phyloP scores from a whole-genome alignment of 1,140 invertebrate species.

The Cotesia typhae region DNA sequence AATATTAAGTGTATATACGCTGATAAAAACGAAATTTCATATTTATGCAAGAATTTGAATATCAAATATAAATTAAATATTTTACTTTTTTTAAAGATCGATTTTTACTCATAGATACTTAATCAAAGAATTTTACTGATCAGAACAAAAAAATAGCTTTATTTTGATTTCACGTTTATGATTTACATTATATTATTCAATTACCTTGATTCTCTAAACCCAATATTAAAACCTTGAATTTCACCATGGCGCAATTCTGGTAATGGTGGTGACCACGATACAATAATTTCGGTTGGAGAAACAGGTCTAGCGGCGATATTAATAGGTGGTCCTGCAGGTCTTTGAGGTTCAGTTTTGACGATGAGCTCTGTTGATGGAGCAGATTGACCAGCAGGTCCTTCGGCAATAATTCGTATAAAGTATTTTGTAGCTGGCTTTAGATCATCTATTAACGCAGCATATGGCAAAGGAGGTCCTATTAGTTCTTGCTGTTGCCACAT shows the following conservation, averaged over 20 bases:
- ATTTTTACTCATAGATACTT: too few relatives aligned
- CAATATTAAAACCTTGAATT: conserved; percentile 73
- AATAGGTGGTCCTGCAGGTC: conserved; percentile 78
- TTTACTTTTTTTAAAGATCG: too few relatives aligned
- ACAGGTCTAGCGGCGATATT: conserved; percentile 76
- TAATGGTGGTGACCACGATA: conserved; percentile 79
- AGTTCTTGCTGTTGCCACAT: conserved; percentile 76
- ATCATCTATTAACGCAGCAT: conserved; percentile 73
- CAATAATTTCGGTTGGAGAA: conserved; percentile 78
- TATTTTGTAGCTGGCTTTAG: conserved; percentile 83
- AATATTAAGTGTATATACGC: too few relatives aligned
- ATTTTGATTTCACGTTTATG: not conserved
- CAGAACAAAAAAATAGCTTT: not conserved
- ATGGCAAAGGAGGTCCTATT: conserved; percentile 69
- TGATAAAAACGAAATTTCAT: too few relatives aligned
- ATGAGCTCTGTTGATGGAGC: conserved; percentile 74
- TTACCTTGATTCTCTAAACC: conserved; percentile 63
- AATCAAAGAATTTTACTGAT: too few relatives aligned
- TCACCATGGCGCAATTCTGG: conserved; percentile 77
- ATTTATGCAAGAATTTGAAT: too few relatives aligned
- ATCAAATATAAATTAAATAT: too few relatives aligned
- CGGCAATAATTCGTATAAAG: conserved; percentile 77
- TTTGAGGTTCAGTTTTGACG: conserved; percentile 79
- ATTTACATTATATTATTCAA: not conserved
- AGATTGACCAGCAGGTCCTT: conserved; percentile 79